Evolutionary conservation across 2,113 vertebrate species (phyloP), one percentile per base, ranked within the genome.

Genomic region (Clupea harengus): DNA sequence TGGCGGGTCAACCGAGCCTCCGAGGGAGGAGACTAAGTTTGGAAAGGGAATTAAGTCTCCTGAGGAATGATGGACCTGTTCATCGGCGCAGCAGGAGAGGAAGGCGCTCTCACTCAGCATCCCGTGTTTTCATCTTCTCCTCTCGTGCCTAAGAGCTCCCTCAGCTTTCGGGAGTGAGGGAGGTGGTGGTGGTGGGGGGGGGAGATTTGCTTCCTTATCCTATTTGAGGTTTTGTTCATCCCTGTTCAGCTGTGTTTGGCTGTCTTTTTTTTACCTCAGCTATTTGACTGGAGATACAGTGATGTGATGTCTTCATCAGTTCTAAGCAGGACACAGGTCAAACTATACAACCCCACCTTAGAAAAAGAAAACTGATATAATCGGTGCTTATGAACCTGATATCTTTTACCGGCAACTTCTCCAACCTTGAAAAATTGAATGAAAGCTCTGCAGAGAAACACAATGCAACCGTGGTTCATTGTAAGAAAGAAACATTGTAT

Each of bases 11-110:
- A 28, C 28, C 32, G 13, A 4, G 72, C 64, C 64, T 67, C 13
- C 13, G 28, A 78, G 72, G 72, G 72, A 78, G 10, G 72, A 78
- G 28, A 32, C 72, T 78, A 39, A 39, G 72, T 39, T 32, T 39
- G 28, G 32, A 32, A 78, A 11, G 25, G 72, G 72, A 78, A 78
- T 32, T 78, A 78, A 78, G 72, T 78, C 72, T 78, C 72, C 72
- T 78, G 25, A 78, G 72, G 72, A 78, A 39, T 78, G 72, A 78
- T 78, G 72, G 28, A 15, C 72, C 72, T 39, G 32, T 39, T 78
- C 72, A 17, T 18, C 0, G 72, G 72, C 25, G 5, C 72, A 78
- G 72, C 28, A 32, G 72, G 72, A 39, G 25, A 39, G 28, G 2
- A 17, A 78, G 13, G 15, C 13, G 39, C 72, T 2, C 15, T 32